These are phyloP conservation scores for Otis tarda DNA, from an alignment of 2,113 vertebrate species.

Conservation along the genomic window DNA sequence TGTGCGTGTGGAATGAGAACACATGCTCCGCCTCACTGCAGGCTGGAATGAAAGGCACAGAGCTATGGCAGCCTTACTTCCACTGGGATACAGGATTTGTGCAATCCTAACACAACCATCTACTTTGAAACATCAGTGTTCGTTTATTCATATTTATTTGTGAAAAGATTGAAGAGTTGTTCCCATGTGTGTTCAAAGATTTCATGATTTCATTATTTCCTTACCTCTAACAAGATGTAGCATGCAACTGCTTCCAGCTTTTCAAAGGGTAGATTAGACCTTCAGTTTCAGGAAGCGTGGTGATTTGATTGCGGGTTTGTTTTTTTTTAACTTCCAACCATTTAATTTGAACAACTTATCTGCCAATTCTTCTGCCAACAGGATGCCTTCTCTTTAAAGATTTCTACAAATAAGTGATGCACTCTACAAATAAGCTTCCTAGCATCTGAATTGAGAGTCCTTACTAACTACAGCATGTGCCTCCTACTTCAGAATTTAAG, in stretches of 20 bases:
- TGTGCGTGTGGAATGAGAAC: rapidly evolving
- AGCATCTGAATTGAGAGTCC: not conserved
- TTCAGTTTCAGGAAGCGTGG: not conserved
- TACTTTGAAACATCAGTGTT: not conserved
- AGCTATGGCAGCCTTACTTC: not conserved
- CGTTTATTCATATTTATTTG: not conserved
- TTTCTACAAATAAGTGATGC: not conserved
- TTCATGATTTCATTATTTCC: not conserved
- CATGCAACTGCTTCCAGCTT: not conserved
- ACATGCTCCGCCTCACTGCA: not conserved
- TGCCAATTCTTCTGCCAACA: constrained; percentile 7
- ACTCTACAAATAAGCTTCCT: not conserved
- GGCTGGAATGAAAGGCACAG: not conserved
- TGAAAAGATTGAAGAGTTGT: not conserved
- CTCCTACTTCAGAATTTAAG: not conserved
- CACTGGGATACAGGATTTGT: not conserved
- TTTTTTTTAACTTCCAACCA: not conserved
- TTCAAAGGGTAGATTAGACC: not conserved
- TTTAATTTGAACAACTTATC: not conserved
- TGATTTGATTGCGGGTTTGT: not conserved
- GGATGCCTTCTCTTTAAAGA: not conserved
- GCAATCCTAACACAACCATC: not conserved
- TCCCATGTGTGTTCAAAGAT: not conserved
- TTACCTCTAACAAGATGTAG: not conserved
- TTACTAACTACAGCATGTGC: not conserved